phyloP scores from a whole-genome alignment of 2,797 vertebrate genomes.

The Bucorvus abyssinicus region DNA sequence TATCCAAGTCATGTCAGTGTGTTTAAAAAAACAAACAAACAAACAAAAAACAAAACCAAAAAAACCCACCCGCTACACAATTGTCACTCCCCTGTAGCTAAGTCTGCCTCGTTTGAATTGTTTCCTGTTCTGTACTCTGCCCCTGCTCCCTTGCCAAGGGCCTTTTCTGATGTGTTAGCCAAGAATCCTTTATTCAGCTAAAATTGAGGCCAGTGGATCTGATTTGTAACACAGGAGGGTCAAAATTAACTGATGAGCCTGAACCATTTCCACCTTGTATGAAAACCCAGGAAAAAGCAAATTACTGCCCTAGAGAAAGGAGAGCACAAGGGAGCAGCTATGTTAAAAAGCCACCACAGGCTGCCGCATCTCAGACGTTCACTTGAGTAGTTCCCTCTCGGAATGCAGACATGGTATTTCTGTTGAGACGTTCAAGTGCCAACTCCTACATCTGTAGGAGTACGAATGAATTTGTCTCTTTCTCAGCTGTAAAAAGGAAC shows the following conservation, averaged over 20 bases:
- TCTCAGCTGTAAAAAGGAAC: neutral
- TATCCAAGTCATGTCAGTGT: neutral
- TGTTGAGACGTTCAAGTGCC: neutral
- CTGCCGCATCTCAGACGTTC: neutral
- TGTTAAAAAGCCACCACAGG: neutral
- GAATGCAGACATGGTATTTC: neutral
- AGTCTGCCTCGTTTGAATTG: neutral
- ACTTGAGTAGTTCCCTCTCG: neutral
- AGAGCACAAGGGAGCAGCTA: neutral
- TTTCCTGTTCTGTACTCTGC: neutral
- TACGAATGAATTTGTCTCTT: neutral
- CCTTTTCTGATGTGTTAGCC: neutral
- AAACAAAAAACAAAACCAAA: no score
- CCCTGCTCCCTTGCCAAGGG: neutral
- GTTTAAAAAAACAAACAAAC: neutral
- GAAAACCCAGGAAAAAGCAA: neutral
- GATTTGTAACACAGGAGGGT: rapidly evolving
- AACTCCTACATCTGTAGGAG: neutral
- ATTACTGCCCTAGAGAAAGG: neutral
- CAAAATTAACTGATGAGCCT: neutral
- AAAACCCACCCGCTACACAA: no score
- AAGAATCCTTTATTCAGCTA: neutral
- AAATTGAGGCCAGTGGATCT: neutral
- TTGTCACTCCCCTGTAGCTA: neutral
- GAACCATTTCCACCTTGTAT: neutral